Evolutionary conservation across 2,888 invertebrate genomes (phyloP).

Genomic region (Epicampocera succincta): DNA sequence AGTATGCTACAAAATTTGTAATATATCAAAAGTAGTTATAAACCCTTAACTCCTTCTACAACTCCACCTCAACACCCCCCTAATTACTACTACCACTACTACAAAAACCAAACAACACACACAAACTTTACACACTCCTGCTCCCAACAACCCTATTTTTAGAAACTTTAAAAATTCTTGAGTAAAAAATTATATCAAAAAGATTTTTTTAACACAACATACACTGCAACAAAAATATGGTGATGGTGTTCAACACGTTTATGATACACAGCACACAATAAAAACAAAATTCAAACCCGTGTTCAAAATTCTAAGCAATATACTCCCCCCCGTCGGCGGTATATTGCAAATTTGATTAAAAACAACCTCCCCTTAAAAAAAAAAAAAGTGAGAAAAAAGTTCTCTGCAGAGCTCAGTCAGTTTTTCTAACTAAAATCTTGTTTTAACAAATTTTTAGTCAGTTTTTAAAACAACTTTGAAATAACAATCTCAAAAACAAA

Average conservation of each 20-base stretch:
- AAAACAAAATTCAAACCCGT: constrained; percentile 65
- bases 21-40: constrained; percentile 58
- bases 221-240: constrained; percentile 73
- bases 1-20: constrained; percentile 67
- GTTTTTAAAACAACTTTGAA: constrained; percentile 26
- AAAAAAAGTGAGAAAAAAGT: background rate
- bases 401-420: constrained; percentile 23
- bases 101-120: constrained; percentile 47
- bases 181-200: constrained; percentile 30
- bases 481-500: constrained; percentile 31
- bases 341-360: constrained; percentile 35
- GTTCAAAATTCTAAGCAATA: constrained; percentile 48
- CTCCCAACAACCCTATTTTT: constrained; percentile 29
- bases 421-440: constrained; percentile 14
- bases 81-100: constrained; percentile 19
- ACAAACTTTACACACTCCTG: constrained; percentile 35
- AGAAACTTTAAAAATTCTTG: constrained; percentile 45
- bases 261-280: constrained; percentile 69
- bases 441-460: constrained; percentile 6
- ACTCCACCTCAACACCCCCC: constrained; percentile 32
- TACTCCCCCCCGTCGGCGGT: constrained; percentile 2
- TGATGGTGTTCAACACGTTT: constrained; percentile 78
- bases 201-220: constrained; percentile 51
- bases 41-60: constrained; percentile 46
- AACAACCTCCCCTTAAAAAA: constrained; percentile 42